Conservation (phyloP, 1,140 invertebrate genomes). For the Drosophila tropicalis region DNA sequence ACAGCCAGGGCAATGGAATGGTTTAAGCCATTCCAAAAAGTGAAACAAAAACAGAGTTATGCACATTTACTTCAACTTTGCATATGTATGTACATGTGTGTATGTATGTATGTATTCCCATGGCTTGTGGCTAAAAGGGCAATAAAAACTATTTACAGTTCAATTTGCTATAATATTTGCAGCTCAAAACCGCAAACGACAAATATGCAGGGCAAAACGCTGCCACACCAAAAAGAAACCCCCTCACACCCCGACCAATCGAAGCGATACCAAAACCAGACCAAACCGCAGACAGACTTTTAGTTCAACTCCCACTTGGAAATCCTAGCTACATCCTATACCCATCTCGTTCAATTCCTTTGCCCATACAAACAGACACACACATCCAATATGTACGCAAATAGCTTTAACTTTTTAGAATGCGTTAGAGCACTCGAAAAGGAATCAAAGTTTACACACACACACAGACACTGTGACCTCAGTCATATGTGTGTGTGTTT, state of each 20-base stretch:
- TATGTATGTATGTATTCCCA: conserved; percentile 12
- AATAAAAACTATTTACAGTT: conserved; percentile 80
- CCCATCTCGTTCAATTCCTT: background rate
- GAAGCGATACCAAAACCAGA: background rate
- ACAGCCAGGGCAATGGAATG: too few species aligned
- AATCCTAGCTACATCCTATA: background rate
- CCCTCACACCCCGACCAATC: background rate
- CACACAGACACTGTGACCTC: conserved; percentile 27
- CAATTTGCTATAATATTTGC: conserved; percentile 80
- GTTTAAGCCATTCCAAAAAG: conserved; percentile 24
- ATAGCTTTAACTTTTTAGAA: conserved; percentile 72
- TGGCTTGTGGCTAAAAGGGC: conserved; percentile 60
- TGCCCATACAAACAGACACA: background rate
- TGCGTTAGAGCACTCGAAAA: conserved; percentile 58
- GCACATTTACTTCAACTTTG: conserved; percentile 31
- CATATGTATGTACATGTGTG: conserved; percentile 7
- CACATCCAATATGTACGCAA: conserved; percentile 33
- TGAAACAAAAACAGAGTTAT: conserved; percentile 56
- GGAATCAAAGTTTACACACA: conserved; percentile 78
- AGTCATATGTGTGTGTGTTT: background rate
- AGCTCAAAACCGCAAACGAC: conserved; percentile 71
- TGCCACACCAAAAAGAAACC: conserved; percentile 22
- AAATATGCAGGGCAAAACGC: conserved; percentile 62
- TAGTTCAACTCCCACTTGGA: background rate
- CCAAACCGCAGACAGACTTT: conserved; percentile 10